Evolutionary conservation across 2,888 invertebrate species (phyloP).

Genomic region (Calameuta idolon): DNA sequence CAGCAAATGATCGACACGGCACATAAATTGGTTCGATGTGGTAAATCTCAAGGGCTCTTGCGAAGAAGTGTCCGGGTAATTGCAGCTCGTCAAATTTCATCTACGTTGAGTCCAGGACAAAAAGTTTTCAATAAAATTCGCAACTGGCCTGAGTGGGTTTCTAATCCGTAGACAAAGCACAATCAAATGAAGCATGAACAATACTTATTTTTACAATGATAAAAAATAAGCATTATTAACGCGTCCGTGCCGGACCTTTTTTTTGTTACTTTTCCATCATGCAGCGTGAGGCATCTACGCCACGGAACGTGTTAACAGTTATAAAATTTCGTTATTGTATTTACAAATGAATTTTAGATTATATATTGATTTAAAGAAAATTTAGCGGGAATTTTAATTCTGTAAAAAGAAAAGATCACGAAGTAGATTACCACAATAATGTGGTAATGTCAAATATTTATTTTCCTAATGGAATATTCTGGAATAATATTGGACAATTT

Average conservation of each 20-base stretch:
- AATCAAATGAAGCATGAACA: neutral
- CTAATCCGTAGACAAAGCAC: slow-evolving; percentile 5
- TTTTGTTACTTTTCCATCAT: no score
- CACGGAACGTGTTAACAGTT: neutral
- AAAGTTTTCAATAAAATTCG: slow-evolving; percentile 69
- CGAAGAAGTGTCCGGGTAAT: slow-evolving; percentile 48
- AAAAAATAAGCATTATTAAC: neutral
- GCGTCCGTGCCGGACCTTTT: no score
- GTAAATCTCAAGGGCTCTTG: slow-evolving; percentile 42
- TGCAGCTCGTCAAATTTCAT: slow-evolving; percentile 65
- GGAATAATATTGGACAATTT: neutral
- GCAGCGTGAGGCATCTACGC: no score
- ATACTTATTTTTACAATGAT: neutral
- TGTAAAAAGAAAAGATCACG: neutral
- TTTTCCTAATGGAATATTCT: neutral
- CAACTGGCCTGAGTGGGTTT: slow-evolving; percentile 69
- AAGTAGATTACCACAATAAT: neutral
- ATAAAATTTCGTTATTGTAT: neutral
- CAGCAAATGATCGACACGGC: slow-evolving; percentile 46
- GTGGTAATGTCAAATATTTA: neutral
- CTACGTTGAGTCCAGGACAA: slow-evolving; percentile 71
- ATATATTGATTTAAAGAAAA: neutral
- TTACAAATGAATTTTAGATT: neutral
- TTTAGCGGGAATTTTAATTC: neutral
- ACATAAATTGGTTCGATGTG: slow-evolving; percentile 50